phyloP scores from a whole-genome alignment of 2,113 vertebrate genomes.

The Tretioscincus oriximinensis region DNA sequence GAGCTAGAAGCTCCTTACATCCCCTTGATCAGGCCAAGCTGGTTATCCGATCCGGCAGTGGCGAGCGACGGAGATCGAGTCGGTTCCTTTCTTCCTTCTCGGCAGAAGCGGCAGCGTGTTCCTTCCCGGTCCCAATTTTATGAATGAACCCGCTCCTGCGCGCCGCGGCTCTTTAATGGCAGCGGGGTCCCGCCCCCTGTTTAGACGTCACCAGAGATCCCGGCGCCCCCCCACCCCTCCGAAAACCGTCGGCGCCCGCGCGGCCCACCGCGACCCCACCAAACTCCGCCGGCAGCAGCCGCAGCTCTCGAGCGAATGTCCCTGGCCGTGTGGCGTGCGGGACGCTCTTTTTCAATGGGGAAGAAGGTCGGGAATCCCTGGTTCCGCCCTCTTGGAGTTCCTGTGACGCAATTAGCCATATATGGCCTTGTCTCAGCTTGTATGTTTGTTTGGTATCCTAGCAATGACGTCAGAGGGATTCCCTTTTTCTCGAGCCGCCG shows the following conservation, averaged over 20 bases:
- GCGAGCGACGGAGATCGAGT: no score
- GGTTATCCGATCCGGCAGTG: no score
- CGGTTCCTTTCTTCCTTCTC: background rate
- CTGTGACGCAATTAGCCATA: constrained; percentile 99
- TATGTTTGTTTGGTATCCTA: constrained; percentile 99
- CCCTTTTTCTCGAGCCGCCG: constrained; percentile 80
- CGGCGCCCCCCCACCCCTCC: background rate
- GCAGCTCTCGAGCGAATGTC: background rate
- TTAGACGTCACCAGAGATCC: constrained; percentile 63
- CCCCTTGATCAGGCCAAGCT: no score
- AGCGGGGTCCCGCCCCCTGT: constrained; percentile 38
- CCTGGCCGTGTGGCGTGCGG: no score
- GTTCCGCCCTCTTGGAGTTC: constrained; percentile 84
- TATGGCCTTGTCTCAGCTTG: constrained; percentile 77
- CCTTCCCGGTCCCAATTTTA: constrained; percentile 74
- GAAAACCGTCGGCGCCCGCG: background rate
- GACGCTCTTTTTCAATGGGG: background rate
- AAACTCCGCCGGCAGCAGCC: background rate
- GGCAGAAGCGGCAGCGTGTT: background rate
- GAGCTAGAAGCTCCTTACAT: no score
- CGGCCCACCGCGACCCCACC: background rate
- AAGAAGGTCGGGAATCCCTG: constrained; percentile 57
- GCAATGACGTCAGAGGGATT: constrained; percentile 97
- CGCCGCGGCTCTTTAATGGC: constrained; percentile 68
- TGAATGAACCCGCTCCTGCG: constrained; percentile 85